Evolutionary conservation across 1,140 invertebrate species (phyloP), one percentile per base, ranked within the genome.

Genomic region (Steinernema feltiae): DNA sequence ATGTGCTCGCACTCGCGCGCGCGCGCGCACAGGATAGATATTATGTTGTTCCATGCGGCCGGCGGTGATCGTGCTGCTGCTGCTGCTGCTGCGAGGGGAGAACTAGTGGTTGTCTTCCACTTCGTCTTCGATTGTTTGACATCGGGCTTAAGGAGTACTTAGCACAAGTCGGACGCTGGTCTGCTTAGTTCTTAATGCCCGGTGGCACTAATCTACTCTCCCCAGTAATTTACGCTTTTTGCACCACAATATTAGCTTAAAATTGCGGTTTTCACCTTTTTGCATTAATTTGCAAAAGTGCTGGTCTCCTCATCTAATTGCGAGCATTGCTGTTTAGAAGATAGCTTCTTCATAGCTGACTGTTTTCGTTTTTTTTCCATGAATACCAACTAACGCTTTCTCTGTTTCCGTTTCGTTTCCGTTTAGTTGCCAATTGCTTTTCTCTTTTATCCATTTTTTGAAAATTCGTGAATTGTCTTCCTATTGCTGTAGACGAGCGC

Each of bases 81-180:
- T 63, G 7, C 53, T 63, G 7, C 53, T 63, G 7, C 53, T 63
- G 7, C 53, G n/a, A n/a, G n/a, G n/a, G n/a, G n/a, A n/a, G n/a
- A n/a, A 15, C 53, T 63, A 15, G 7, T 63, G 2, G 12, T 27
- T 15, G 7, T 63, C 53, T 27, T 63, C 24, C 53, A 41, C 53
- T 12, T 46, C 41, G 3, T 7, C 53, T 63, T 63, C 53, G 24
- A 63, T 63, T 63, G 53, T 63, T 63, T 63, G 53, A 63, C 53
- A 63, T 63, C 24, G 53, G 53, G 53, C 53, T 63, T 63, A 63
- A 63, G 53, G 53, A 21, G 7, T 63, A 63, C 53, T 63, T 63
- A 63, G 53, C 53, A 63, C 53, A 63, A 15, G 53, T n/a, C 53
- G 53, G 35, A 41, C 35, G 35, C 18, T 41, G 35, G 35, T 41